A percentile compares a stretch with the other conserved stretches of the same genome.
These are phyloP conservation scores for Eilema caniola DNA, from an alignment of 2,888 invertebrate species.

Conservation along the genomic window DNA sequence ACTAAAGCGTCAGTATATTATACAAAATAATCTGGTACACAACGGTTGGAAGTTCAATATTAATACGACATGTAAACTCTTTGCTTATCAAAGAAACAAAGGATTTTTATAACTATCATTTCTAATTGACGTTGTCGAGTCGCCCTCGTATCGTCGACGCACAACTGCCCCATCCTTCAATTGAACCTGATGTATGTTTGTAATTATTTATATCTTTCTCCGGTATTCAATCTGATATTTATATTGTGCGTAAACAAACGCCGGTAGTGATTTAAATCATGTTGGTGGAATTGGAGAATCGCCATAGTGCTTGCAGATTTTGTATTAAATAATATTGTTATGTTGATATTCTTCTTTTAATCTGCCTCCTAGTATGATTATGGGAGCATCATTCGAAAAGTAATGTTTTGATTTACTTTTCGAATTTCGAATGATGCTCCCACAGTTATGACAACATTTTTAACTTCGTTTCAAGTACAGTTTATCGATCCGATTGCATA, in stretches of 20 bases:
- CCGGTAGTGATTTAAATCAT: conserved; percentile 36
- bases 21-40: too few species aligned
- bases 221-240: conserved; percentile 39
- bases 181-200: conserved; percentile 34
- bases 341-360: background rate
- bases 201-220: conserved; percentile 41
- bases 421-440: too few species aligned
- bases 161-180: background rate
- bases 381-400: too few species aligned
- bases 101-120: too few species aligned
- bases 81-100: too few species aligned
- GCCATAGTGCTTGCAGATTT: conserved; percentile 36
- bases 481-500: background rate
- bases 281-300: conserved; percentile 50
- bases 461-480: background rate
- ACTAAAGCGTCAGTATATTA: too few species aligned
- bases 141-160: conserved; percentile 8
- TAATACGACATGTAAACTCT: too few species aligned
- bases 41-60: too few species aligned
- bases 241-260: conserved; percentile 49
- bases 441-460: too few species aligned
- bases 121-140: background rate
- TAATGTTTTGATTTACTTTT: too few species aligned
- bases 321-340: background rate
- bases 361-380: background rate